These are phyloP conservation scores for Tapirus terrestris DNA, from an alignment of 2,113 vertebrate species.

Conservation along the genomic window DNA sequence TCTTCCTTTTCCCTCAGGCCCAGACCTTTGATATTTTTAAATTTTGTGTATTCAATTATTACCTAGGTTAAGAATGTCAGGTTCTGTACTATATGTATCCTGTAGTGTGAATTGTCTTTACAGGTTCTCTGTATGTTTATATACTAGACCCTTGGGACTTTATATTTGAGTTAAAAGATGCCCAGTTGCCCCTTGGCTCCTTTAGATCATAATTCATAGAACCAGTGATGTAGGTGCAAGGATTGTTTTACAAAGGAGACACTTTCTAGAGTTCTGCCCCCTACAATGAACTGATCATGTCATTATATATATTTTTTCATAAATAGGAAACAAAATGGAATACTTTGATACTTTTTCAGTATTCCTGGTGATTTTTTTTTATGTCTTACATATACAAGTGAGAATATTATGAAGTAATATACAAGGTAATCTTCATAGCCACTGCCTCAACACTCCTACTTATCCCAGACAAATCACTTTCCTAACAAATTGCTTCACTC, in stretches of 20 bases:
- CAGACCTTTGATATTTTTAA: background rate
- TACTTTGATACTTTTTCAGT: background rate
- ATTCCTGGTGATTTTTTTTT: background rate
- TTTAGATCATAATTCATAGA: background rate
- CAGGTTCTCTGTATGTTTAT: background rate
- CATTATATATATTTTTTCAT: background rate
- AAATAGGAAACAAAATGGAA: conserved; percentile 41
- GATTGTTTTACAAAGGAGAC: background rate
- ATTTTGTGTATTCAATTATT: background rate
- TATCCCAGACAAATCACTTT: conserved; percentile 7
- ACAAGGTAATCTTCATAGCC: conserved; percentile 21
- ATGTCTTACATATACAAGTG: background rate
- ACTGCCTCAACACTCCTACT: background rate
- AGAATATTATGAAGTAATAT: background rate
- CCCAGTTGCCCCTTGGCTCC: background rate
- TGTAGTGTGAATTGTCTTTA: background rate
- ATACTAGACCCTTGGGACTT: background rate
- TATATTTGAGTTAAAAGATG: background rate
- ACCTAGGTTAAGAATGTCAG: background rate
- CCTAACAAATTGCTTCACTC: conserved; percentile 68
- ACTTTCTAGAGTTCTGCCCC: background rate
- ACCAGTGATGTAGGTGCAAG: rapidly evolving
- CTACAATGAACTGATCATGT: background rate
- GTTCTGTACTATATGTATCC: background rate
- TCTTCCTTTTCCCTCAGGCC: background rate